Base-by-base conservation (phyloP, 1,140 invertebrate species). In the Psilanteris sp. region DNA sequence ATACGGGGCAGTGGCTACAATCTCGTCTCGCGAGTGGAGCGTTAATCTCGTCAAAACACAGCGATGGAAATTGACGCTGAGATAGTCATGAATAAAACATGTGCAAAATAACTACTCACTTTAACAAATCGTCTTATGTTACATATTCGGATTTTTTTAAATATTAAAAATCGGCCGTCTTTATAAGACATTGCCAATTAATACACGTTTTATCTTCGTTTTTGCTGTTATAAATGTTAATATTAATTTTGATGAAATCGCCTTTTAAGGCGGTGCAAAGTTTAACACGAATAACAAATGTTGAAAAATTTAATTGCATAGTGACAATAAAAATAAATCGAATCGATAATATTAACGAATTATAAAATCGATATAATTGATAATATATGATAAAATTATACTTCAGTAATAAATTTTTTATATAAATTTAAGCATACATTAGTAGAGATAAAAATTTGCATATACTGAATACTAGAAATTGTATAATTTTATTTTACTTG, bases 11-110 rank as follows among this genome's bases (percentile, higher is more conserved):
- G 29, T 27, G 36, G 34, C 44, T 44, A 34, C 15, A 9, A 41
- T 61, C 55, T 36, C 41, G 29, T 39, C 22, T 8, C 16, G 14
- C 18, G 36, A 32, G 31, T 14, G 31, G 18, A 11, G 39, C 39
- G 15, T 41, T 59, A 68, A 68, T 68, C 66, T 50, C 54, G 66
- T 70, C 52, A 70, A 70, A 70, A 50, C 22, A 13, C 64, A 9
- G n/a, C 22, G 43, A 46, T 48, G 20, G 37, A 66, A 55, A 67
- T 31, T 24, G 50, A 67, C 36, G 62, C 48, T 11, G 16, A 4
- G 36, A 55, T n/a, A n/a, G n/a, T 67, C 44, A 52, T 70, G 52
- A 43, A 70, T 70, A 57, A 55, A 57, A 57, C 52, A 68, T 57
- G 39, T 32, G 20, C 37, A 27, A 52, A 48, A 37, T 44, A 34